These are phyloP conservation scores for Drosophila prolongata DNA, from an alignment of 2,888 invertebrate genomes.

Conservation along the genomic window DNA sequence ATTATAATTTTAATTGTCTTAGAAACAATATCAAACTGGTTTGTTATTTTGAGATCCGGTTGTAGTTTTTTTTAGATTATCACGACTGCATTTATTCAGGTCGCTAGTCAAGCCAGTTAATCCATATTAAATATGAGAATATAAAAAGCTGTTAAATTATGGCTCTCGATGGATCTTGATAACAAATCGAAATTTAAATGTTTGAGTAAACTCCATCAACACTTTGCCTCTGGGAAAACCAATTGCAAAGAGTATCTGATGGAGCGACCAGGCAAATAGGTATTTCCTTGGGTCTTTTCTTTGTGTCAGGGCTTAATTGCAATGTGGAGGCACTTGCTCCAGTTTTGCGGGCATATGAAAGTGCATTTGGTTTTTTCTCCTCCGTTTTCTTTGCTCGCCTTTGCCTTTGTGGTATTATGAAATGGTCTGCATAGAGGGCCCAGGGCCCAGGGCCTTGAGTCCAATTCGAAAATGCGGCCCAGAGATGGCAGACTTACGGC, in stretches of 20 bases:
- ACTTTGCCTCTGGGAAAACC: background rate
- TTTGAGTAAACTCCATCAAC: no score
- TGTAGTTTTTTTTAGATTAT: background rate
- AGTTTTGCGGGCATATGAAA: conserved; percentile 59
- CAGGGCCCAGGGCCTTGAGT: conserved; percentile 18
- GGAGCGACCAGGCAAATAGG: background rate
- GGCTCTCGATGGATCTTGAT: background rate
- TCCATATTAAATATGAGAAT: background rate
- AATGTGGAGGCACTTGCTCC: conserved; percentile 54
- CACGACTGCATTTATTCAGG: background rate
- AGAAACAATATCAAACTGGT: background rate
- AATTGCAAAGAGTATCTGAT: conserved; percentile 2
- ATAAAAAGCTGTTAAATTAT: background rate
- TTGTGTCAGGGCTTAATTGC: conserved; percentile 19
- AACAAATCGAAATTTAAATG: background rate
- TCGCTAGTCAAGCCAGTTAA: background rate
- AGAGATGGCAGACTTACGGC: conserved; percentile 1
- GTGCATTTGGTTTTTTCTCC: conserved; percentile 51
- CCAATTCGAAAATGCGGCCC: conserved; percentile 12
- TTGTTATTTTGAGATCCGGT: background rate
- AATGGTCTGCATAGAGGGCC: conserved; percentile 20
- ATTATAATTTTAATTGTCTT: background rate
- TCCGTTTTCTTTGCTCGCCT: conserved; percentile 33
- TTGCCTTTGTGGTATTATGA: conserved; percentile 22
- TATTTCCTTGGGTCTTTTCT: conserved; percentile 2